Evolutionary conservation across 2,113 vertebrate species (phyloP), one percentile per base, ranked within the genome.

Genomic region (Barnardius zonarius): DNA sequence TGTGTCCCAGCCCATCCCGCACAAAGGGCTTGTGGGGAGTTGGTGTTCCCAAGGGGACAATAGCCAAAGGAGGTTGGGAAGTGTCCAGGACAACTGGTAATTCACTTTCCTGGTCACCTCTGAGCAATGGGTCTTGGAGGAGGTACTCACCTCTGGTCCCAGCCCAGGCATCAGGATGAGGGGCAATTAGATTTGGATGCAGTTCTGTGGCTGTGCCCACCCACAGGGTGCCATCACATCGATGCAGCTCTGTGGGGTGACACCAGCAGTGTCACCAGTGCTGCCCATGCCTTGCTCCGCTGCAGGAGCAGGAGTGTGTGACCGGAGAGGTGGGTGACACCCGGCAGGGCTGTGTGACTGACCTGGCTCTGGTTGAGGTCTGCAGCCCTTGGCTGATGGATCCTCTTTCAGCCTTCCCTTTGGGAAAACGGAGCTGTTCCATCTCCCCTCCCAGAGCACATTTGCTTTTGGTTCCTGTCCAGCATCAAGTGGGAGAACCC

Each of bases 381-480:
- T 59, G 33, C 57, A 35, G 22, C 22, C 22, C 57, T 35, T 33
- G 33, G 13, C 22, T 23, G 13, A n/a, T 59, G 57, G 33, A 59
- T 35, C 35, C 57, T 59, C 13, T 48, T n/a, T 16, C 57, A 72
- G 3, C 10, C 8, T 8, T 9, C 11, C 9, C 4, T 4, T 28
- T 10, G 16, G 66, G 61, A 5, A n/a, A 52, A 41, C 5, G 37
- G 33, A 59, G 12, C 27, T 68, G 57, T 67, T 16, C 51, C 10
- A 1, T 15, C 28, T 54, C 9, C 17, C 8, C 9, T 41, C 16
- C 1, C 2, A 19, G 30, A 30, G 18, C 3, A 0, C 2, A 9
- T 84, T 79, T 41, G 33, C 41, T 51, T 39, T 83, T 63, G 86
- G 16, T 33, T 88, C 46, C 67, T 52, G 30, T 19, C n/a, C 61